phyloP scores from a whole-genome alignment of 2,113 vertebrate species.

The Formicarius rufipectus region DNA sequence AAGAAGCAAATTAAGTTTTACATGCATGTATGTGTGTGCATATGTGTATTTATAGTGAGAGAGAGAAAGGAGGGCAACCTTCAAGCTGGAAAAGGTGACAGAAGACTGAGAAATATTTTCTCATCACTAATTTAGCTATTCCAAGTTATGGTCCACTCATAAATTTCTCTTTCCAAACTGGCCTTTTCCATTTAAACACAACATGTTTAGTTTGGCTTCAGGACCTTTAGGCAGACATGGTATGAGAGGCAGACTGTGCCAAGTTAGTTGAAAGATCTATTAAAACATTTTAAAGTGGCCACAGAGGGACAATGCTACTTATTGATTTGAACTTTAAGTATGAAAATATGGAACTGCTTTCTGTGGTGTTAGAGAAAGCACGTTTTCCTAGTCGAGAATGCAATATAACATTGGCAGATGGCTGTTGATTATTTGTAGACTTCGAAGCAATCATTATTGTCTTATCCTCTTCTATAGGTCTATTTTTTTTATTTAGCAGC shows the following conservation, averaged over 20 bases:
- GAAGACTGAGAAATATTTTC: conserved; percentile 42
- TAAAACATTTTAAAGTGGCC: not conserved
- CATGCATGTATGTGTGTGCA: not conserved
- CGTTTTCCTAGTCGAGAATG: not conserved
- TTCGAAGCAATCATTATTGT: not conserved
- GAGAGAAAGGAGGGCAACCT: not conserved
- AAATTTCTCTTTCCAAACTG: conserved; percentile 33
- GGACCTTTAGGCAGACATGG: not conserved
- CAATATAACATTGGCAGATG: not conserved
- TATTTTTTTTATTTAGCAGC: not conserved
- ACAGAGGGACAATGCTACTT: not conserved
- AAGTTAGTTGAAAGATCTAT: conserved; percentile 35
- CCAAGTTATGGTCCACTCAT: not conserved
- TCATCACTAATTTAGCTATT: conserved; percentile 26
- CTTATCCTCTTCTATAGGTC: not conserved
- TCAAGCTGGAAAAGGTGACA: conserved; percentile 23
- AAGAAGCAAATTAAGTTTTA: not conserved
- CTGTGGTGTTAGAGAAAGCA: not conserved
- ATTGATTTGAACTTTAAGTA: not conserved
- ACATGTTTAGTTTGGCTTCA: conserved; percentile 48
- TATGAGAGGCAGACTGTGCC: not conserved
- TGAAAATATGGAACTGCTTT: not conserved
- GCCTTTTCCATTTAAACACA: conserved; percentile 44
- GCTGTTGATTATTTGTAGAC: not conserved
- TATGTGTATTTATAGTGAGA: not conserved